phyloP scores from a whole-genome alignment of 2,113 vertebrate genomes.

The Zosterops japonicus region DNA sequence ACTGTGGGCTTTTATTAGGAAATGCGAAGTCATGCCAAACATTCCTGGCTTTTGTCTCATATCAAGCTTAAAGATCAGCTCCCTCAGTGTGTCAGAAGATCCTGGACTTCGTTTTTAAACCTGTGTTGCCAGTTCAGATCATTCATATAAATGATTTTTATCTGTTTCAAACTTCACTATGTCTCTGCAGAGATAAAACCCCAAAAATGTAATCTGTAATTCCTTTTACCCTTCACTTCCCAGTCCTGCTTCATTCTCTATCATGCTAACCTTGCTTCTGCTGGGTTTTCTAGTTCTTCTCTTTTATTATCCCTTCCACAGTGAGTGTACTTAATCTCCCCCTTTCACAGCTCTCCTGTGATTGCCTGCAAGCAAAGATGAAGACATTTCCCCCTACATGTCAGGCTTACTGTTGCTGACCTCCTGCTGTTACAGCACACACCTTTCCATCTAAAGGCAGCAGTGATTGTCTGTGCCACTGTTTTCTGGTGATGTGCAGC shows the following conservation, averaged over 20 bases:
- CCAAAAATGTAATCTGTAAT: not conserved
- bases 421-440: not conserved
- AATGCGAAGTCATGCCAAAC: not conserved
- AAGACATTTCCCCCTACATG: not conserved
- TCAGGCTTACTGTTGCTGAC: not conserved
- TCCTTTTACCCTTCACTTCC: not conserved
- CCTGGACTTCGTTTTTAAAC: constrained; percentile 1
- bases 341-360: not conserved
- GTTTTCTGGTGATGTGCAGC: not conserved
- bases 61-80: not conserved
- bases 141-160: not conserved
- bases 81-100: not conserved
- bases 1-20: not conserved
- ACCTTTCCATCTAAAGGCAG: not conserved
- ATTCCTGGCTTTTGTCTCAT: not conserved
- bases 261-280: not conserved
- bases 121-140: not conserved
- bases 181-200: not conserved
- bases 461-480: not conserved
- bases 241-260: not conserved
- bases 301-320: not conserved
- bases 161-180: not conserved
- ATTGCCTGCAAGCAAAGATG: not conserved
- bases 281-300: not conserved
- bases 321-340: not conserved